Evolutionary conservation across 2,888 invertebrate genomes (phyloP).

Genomic region (Cephus pygmeus): DNA sequence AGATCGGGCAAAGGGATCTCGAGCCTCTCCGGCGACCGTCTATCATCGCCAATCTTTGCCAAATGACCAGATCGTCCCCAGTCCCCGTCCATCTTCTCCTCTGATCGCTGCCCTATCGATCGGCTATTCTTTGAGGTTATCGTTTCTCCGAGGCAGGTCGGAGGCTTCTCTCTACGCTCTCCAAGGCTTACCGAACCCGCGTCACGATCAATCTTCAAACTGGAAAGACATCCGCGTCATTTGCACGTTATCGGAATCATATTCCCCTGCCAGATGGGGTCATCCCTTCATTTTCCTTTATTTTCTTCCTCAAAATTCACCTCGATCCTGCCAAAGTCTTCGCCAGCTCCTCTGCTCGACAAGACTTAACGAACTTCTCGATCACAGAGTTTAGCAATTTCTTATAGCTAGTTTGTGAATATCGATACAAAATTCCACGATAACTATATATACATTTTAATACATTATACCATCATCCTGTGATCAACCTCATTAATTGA

Average conservation of each 20-base stretch:
- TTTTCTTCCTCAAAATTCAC: background rate
- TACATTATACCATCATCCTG: background rate
- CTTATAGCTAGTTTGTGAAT: background rate
- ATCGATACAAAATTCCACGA: background rate
- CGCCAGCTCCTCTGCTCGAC: background rate
- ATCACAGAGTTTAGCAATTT: background rate
- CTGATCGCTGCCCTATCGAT: conserved; percentile 23
- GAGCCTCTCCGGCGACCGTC: conserved; percentile 10
- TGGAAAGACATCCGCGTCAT: conserved; percentile 37
- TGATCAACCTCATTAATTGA: background rate
- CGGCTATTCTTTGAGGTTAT: conserved; percentile 28
- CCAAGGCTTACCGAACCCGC: conserved; percentile 7
- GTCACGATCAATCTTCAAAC: conserved; percentile 38
- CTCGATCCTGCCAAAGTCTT: background rate
- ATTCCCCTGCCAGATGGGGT: background rate
- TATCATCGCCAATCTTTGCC: conserved; percentile 29
- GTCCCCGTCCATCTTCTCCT: background rate
- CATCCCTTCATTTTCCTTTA: background rate
- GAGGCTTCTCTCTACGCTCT: conserved; percentile 10
- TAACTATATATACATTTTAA: no score
- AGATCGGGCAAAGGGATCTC: background rate
- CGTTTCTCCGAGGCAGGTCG: conserved; percentile 27
- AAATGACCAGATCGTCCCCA: conserved; percentile 7
- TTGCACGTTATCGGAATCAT: conserved; percentile 40
- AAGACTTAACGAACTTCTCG: background rate